Percentiles rank a stretch among this genome's conserved stretches.
Evolutionary conservation across 2,888 invertebrate species (phyloP).

Genomic region (Lasius platythorax): DNA sequence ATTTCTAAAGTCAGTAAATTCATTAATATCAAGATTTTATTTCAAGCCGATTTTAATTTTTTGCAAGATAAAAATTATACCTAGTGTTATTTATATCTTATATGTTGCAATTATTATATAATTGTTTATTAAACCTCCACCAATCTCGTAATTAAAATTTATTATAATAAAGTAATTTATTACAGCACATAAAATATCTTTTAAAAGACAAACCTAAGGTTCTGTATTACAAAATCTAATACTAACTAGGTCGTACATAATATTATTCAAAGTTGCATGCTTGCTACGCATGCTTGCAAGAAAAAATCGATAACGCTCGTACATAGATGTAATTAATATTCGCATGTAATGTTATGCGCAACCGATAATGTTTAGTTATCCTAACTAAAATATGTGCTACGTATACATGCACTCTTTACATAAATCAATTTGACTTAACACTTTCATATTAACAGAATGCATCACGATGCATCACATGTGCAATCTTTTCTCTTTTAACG

Average conservation of each 20-base stretch:
- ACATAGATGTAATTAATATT: constrained; percentile 33
- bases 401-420: background rate
- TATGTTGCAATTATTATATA: background rate
- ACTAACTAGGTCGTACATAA: background rate
- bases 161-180: background rate
- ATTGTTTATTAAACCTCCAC: background rate
- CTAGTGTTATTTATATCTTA: background rate
- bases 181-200: background rate
- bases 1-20: background rate
- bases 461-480: background rate
- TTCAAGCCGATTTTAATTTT: background rate
- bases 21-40: background rate
- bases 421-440: background rate
- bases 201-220: background rate
- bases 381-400: background rate
- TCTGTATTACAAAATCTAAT: background rate
- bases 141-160: background rate
- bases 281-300: background rate
- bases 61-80: background rate
- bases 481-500: background rate
- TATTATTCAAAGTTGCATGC: constrained; percentile 7
- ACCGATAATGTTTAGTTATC: background rate
- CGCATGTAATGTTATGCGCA: background rate
- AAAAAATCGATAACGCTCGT: constrained; percentile 34
- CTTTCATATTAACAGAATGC: background rate